phyloP scores from a whole-genome alignment of 2,888 invertebrate species.

The Lasioglossum morio region DNA sequence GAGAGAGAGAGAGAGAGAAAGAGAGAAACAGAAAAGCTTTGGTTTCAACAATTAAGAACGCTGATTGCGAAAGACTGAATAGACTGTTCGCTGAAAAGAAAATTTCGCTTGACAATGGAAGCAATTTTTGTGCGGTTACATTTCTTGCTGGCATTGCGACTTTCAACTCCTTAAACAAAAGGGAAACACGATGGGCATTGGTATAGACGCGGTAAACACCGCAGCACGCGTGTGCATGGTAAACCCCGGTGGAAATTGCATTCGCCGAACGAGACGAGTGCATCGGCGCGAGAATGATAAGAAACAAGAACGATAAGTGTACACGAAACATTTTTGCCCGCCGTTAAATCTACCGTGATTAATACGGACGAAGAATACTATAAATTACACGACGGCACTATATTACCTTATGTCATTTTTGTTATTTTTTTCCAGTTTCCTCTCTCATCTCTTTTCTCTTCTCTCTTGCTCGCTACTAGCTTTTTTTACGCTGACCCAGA shows the following conservation, averaged over 20 bases:
- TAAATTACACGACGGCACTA: constrained; percentile 40
- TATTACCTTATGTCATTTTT: constrained; percentile 51
- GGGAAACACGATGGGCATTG: constrained; percentile 17
- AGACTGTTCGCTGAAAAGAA: background rate
- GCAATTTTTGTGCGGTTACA: background rate
- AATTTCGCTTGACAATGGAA: background rate
- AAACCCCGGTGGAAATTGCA: constrained; percentile 49
- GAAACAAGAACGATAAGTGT: constrained; percentile 45
- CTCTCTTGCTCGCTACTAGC: background rate
- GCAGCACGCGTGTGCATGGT: background rate
- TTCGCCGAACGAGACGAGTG: constrained; percentile 37
- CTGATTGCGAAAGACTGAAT: background rate
- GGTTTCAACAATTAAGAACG: background rate
- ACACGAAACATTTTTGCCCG: constrained; percentile 39
- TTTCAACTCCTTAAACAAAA: constrained; percentile 27
- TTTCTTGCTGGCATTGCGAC: constrained; percentile 4
- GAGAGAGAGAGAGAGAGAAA: background rate
- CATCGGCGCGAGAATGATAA: constrained; percentile 59
- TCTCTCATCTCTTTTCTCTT: background rate
- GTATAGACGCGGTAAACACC: constrained; percentile 22
- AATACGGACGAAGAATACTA: constrained; percentile 42
- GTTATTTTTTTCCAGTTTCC: constrained; percentile 16
- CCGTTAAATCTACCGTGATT: constrained; percentile 56
- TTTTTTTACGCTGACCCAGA: constrained; percentile 54
- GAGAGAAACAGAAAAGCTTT: background rate